phyloP scores from a whole-genome alignment of 2,113 vertebrate genomes.

The Menura novaehollandiae region DNA sequence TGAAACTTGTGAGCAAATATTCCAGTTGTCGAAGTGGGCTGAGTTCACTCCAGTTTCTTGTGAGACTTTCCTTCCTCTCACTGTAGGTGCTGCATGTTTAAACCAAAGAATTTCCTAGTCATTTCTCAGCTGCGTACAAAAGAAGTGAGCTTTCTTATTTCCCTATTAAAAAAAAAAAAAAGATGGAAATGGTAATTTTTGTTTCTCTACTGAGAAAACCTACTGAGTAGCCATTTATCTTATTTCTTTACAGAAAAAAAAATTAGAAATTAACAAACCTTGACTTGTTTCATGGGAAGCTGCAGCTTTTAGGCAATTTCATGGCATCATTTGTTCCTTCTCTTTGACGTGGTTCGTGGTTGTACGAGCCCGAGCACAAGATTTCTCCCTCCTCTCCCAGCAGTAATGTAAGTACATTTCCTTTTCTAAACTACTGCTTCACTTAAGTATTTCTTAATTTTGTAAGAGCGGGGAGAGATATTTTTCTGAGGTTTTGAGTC shows the following conservation, averaged over 20 bases:
- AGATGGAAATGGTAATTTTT: not conserved
- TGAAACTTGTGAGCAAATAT: not conserved
- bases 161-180: not conserved
- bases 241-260: not conserved
- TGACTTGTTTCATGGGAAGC: not conserved
- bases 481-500: not conserved
- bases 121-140: not conserved
- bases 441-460: not conserved
- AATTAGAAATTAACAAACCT: not conserved
- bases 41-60: not conserved
- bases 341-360: not conserved
- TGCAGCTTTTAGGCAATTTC: not conserved
- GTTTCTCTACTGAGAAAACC: not conserved
- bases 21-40: not conserved
- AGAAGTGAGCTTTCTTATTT: not conserved
- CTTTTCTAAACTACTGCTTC: not conserved
- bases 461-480: not conserved
- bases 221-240: not conserved
- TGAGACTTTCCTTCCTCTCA: not conserved
- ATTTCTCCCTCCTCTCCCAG: not conserved
- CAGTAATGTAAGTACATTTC: not conserved
- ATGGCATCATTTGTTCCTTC: not conserved
- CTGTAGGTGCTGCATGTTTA: not conserved
- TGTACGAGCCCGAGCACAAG: not conserved
- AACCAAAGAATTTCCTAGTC: not conserved